phyloP scores from a whole-genome alignment of 37 sponge, comb jelly and placozoan genomes.

The Hexactinellida sp. region DNA sequence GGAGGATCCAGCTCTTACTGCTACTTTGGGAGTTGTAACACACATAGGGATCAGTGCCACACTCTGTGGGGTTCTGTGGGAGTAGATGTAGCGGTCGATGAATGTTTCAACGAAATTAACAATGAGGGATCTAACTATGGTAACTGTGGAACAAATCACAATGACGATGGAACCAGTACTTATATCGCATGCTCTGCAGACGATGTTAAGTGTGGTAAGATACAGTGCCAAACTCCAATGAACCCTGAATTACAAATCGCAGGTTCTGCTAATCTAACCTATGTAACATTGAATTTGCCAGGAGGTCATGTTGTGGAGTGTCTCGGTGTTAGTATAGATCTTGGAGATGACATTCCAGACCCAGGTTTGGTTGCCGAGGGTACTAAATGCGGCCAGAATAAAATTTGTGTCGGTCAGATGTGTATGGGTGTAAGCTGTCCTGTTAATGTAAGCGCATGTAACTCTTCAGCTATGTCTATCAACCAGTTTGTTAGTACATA shows the following conservation, averaged over 20 bases:
- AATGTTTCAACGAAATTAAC: background rate
- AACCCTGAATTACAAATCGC: background rate
- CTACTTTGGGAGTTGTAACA: background rate
- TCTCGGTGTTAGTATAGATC: background rate
- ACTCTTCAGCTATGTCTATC: too few relatives aligned
- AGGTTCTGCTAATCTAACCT: background rate
- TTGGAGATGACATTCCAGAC: background rate
- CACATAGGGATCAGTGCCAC: background rate
- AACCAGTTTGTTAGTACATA: too few relatives aligned
- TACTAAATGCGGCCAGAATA: background rate
- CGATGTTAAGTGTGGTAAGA: constrained; percentile 1
- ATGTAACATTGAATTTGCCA: background rate
- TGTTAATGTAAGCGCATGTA: too few relatives aligned
- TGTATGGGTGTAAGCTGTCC: background rate
- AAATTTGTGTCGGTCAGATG: background rate
- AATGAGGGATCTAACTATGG: background rate
- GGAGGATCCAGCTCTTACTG: background rate
- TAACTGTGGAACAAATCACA: background rate
- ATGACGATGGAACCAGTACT: background rate
- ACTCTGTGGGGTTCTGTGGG: background rate
- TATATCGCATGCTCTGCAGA: background rate
- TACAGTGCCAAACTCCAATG: background rate
- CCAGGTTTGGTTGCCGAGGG: background rate
- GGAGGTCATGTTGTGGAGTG: background rate
- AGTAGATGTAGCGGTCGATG: background rate